Evolutionary conservation across 2,113 vertebrate genomes (phyloP).

Genomic region (Prionailurus viverrinus): DNA sequence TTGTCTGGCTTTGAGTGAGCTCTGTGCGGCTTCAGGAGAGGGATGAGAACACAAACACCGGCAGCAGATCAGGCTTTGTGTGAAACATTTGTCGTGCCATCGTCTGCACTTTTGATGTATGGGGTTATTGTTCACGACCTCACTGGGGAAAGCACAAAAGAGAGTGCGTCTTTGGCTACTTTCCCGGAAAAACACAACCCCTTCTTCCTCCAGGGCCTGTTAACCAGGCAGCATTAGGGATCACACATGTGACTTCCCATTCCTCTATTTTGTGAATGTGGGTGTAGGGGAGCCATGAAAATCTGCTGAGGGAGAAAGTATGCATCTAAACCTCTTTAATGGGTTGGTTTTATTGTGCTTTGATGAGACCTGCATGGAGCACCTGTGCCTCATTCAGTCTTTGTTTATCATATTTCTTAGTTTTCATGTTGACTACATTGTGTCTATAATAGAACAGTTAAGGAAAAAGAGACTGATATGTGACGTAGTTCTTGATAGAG

Average conservation of each 20-base stretch:
- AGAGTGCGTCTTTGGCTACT: background rate
- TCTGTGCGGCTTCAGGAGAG: background rate
- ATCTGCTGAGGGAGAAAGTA: background rate
- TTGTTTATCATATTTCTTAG: constrained; percentile 46
- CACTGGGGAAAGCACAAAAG: background rate
- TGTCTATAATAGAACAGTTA: background rate
- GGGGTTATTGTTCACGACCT: background rate
- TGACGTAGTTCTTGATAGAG: background rate
- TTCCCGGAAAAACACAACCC: background rate
- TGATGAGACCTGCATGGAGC: constrained; percentile 1
- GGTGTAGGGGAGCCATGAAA: background rate
- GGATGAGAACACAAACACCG: background rate
- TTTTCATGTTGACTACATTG: constrained; percentile 40
- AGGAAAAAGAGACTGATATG: background rate
- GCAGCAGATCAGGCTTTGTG: background rate
- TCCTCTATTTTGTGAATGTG: background rate
- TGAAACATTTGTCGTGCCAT: background rate
- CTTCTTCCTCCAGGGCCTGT: background rate
- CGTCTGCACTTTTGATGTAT: background rate
- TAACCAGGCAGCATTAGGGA: background rate
- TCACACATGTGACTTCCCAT: background rate
- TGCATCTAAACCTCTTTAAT: background rate
- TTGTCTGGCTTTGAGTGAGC: constrained; percentile 14
- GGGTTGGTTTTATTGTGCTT: constrained; percentile 35
- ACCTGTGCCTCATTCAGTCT: constrained; percentile 56